Base-by-base conservation (phyloP, 2,113 vertebrate species). In the Myotis lucifugus region DNA sequence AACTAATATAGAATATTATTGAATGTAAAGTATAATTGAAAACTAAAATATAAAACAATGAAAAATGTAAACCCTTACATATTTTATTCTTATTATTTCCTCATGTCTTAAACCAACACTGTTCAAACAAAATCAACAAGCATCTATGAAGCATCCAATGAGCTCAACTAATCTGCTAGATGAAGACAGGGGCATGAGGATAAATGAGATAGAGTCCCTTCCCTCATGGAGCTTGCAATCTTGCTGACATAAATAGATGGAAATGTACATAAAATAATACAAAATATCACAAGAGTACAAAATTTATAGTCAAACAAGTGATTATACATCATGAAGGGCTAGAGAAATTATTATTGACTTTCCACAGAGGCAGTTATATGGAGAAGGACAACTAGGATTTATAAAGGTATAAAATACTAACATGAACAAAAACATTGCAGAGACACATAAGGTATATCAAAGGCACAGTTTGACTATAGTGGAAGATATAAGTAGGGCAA, bases 371-470 rank as follows among this genome's bases (percentile, higher is more conserved):
- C 29, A 96, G 15, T 48, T 79, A 69, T 88, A 84, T 70, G 14
- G 32, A 84, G 66, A 95, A 96, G 14, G 29, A 59, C 76, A 69
- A 78, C n/a, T n/a, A 81, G 40, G 34, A 89, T 95, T 59, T 95
- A 23, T 32, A 81, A 88, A 88, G 40, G 8, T 48, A 85, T 13
- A 67, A 42, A 93, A 82, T 40, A 48, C 8, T 70, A 74, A 85
- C 18, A 66, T 70, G 21, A 91, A 67, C 15, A 83, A 79, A 92
- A 77, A 10, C 46, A 85, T 10, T 83, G 18, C 29, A 83, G 4
- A 15, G 23, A 69, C 32, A 93, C 18, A 79, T 11, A 86, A 42
- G 72, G 25, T 29, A 48, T 84, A 46, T 42, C 2, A 59, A 89
- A 90, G 27, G 37, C 8, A 88, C 34, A 81, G 32, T 91, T 81